Evolutionary conservation across 2,888 invertebrate species (phyloP).

Genomic region (Perithous albicinctus): DNA sequence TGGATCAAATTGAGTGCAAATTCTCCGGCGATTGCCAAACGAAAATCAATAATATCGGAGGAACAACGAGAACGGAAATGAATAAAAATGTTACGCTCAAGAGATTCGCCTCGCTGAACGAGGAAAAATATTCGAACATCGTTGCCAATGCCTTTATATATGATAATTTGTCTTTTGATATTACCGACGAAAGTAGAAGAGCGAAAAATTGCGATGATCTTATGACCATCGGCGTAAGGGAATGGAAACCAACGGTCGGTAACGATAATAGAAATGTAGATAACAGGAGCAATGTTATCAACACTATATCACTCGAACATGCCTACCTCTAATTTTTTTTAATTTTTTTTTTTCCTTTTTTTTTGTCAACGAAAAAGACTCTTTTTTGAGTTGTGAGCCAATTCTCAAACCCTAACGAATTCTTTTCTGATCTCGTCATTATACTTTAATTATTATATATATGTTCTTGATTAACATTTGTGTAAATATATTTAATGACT

Average conservation of each 20-base stretch:
- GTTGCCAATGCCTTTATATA: conserved; percentile 74
- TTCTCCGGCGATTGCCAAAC: conserved; percentile 84
- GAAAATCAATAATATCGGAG: not conserved
- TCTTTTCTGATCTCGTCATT: conserved; percentile 38
- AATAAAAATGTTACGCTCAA: conserved; percentile 75
- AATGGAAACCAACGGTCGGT: conserved; percentile 42
- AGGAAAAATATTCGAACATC: conserved; percentile 74
- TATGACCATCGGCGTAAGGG: conserved; percentile 42
- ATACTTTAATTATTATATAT: conserved; percentile 12
- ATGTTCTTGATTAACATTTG: conserved; percentile 23
- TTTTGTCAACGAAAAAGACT: not conserved
- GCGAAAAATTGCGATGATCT: conserved; percentile 57
- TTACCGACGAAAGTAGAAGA: conserved; percentile 69
- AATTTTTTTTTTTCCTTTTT: too few relatives aligned
- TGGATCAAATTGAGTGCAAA: conserved; percentile 89
- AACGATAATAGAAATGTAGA: too few relatives aligned
- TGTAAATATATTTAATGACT: conserved; percentile 39
- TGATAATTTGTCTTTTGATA: conserved; percentile 77
- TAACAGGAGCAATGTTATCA: conserved; percentile 55
- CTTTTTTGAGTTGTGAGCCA: not conserved
- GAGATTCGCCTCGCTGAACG: conserved; percentile 75
- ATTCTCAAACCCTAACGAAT: conserved; percentile 46
- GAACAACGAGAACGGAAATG: conserved; percentile 41
- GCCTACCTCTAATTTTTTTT: conserved; percentile 71
- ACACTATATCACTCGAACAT: conserved; percentile 70